Evolutionary conservation across 2,888 invertebrate genomes (phyloP), one percentile per base, ranked within the genome.

Genomic region (Cantharis flavilabris): DNA sequence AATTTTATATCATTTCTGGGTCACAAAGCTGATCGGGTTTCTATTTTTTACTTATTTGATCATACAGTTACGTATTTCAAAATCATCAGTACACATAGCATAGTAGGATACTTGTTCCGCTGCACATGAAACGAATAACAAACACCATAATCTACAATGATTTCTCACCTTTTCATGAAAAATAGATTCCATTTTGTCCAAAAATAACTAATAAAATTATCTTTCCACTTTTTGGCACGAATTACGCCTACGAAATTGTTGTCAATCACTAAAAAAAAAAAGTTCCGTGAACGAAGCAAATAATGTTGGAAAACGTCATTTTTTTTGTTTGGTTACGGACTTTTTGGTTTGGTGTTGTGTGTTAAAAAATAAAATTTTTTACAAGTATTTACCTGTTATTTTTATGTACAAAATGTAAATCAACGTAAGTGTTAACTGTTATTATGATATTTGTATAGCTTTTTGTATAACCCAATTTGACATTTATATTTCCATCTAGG

Each of bases 141-240:
- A 64, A 20, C 9, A 10, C 2, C 11, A 13, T 0, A 18, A 64
- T 18, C 18, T 64, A 10, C 13, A 11, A 64, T n/a, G 23, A 23
- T 67, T 73, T 67, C 81, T 82, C 84, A 89, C 89, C 86, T 88
- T 89, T 85, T 89, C 89, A 80, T 89, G 89, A 83, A 89, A 89
- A 82, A 89, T 89, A 74, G 86, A 82, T 79, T 89, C 89, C 89
- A 89, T 89, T 76, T 49, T n/a, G n/a, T 49, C 18, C n/a, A 49
- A 65, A 30, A 30, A 75, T 75, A 64, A 72, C 49, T 71, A 62
- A 62, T 23, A 16, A 33, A 49, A 62, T 69, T 69, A n/a, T 30
- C 49, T 23, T 65, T 62, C 23, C n/a, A 49, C 14, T 26, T 63
- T 70, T 73, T 73, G 73, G 73, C 73, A 73, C n/a, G 63, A 30